phyloP scores from a whole-genome alignment of 2,888 invertebrate genomes.

The Ischnura elegans region DNA sequence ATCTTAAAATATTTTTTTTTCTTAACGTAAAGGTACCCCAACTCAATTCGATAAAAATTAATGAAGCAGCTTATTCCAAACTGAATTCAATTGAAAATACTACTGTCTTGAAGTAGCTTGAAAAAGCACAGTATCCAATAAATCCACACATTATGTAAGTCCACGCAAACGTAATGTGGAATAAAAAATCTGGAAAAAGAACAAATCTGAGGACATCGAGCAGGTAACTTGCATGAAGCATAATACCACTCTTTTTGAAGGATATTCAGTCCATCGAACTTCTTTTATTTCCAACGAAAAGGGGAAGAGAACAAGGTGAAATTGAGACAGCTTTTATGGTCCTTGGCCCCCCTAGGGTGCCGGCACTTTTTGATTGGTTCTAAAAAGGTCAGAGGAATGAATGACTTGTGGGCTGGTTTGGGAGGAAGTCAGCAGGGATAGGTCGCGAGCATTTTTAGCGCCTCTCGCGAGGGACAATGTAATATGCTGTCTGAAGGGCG shows the following conservation, averaged over 20 bases:
- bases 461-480: not conserved
- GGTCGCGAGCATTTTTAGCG: not conserved
- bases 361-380: conserved; percentile 9
- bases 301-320: not conserved
- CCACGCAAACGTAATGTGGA: too few relatives aligned
- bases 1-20: too few relatives aligned
- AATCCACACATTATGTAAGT: too few relatives aligned
- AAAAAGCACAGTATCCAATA: too few relatives aligned
- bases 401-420: not conserved
- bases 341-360: not conserved
- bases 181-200: too few relatives aligned
- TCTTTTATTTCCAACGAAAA: not conserved
- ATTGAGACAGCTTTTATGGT: not conserved
- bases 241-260: not conserved
- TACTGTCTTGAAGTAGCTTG: too few relatives aligned
- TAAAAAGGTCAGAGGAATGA: conserved; percentile 25
- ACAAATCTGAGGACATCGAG: not conserved
- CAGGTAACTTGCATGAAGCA: not conserved
- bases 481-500: conserved; percentile 1
- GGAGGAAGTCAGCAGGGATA: not conserved
- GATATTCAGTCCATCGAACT: not conserved
- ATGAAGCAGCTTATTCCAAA: too few relatives aligned
- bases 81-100: too few relatives aligned
- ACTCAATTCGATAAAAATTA: too few relatives aligned
- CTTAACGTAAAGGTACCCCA: too few relatives aligned